phyloP scores from a whole-genome alignment of 92 coral and sea anemone species.

The Anthopleura xanthogrammica region DNA sequence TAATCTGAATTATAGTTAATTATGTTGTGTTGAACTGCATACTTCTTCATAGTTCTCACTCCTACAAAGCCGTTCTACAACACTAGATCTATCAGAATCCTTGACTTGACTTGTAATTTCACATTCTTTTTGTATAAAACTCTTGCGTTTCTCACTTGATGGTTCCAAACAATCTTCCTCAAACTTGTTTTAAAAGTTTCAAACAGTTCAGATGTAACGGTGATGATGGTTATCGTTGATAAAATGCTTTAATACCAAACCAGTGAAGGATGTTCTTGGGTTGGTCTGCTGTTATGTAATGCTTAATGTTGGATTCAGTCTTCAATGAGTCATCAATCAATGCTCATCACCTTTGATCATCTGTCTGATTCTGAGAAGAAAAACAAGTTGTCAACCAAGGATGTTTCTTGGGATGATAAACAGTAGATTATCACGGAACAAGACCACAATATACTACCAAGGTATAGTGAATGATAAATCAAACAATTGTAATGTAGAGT shows the following conservation, averaged over 20 bases:
- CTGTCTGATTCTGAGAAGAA: slow-evolving; percentile 75
- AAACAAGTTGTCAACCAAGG: not conserved
- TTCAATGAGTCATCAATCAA: slow-evolving; percentile 1
- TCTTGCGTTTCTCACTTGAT: not conserved
- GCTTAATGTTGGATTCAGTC: not conserved
- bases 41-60: too few relatives aligned
- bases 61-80: too few relatives aligned
- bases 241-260: not conserved
- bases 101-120: not conserved
- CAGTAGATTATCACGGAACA: too few relatives aligned
- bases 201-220: not conserved
- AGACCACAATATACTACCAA: too few relatives aligned
- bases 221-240: not conserved
- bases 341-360: slow-evolving; percentile 84
- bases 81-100: too few relatives aligned
- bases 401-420: too few relatives aligned
- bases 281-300: not conserved
- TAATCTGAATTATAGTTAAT: too few relatives aligned
- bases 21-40: too few relatives aligned
- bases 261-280: not conserved
- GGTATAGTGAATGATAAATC: too few relatives aligned
- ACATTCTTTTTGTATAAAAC: not conserved
- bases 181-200: too few relatives aligned
- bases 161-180: not conserved
- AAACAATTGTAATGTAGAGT: too few relatives aligned